Evolutionary conservation across 2,888 invertebrate species (phyloP).

Genomic region (Hypolimnas misippus): DNA sequence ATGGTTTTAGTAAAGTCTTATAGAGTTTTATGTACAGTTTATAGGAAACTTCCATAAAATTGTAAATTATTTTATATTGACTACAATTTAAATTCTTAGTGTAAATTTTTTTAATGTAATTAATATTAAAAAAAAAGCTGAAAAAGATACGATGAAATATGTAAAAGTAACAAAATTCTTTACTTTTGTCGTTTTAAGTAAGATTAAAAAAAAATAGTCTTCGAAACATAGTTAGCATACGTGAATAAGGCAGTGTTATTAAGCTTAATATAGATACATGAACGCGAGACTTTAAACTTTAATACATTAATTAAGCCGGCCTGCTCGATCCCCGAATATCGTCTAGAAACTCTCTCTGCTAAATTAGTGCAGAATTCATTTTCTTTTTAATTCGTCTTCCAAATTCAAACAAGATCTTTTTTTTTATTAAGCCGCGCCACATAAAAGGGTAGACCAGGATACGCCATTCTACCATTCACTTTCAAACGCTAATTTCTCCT

Average conservation of each 20-base stretch:
- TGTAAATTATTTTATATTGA: too few species aligned
- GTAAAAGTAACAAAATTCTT: too few species aligned
- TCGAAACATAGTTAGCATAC: conserved; percentile 12
- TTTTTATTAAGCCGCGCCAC: conserved; percentile 73
- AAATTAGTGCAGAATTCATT: conserved; percentile 81
- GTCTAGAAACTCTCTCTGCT: conserved; percentile 72
- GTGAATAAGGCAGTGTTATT: conserved; percentile 29
- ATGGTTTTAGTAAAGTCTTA: too few species aligned
- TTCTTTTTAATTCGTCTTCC: conserved; percentile 80
- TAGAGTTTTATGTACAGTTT: too few species aligned
- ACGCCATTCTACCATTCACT: conserved; percentile 66
- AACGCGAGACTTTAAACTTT: conserved; percentile 58
- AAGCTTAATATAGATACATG: conserved; percentile 28
- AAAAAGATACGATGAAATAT: too few species aligned
- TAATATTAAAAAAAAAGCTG: too few species aligned
- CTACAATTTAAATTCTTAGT: too few species aligned
- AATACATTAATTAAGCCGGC: conserved; percentile 77
- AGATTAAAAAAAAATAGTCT: too few species aligned
- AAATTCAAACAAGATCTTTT: conserved; percentile 82
- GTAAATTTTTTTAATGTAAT: too few species aligned
- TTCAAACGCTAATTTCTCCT: conserved; percentile 77
- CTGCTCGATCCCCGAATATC: conserved; percentile 73
- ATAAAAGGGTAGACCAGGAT: conserved; percentile 78
- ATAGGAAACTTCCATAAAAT: too few species aligned
- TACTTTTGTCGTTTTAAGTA: too few species aligned